Base-by-base conservation (phyloP, 1,140 invertebrate species). In the Leptonema lineaticorne region DNA sequence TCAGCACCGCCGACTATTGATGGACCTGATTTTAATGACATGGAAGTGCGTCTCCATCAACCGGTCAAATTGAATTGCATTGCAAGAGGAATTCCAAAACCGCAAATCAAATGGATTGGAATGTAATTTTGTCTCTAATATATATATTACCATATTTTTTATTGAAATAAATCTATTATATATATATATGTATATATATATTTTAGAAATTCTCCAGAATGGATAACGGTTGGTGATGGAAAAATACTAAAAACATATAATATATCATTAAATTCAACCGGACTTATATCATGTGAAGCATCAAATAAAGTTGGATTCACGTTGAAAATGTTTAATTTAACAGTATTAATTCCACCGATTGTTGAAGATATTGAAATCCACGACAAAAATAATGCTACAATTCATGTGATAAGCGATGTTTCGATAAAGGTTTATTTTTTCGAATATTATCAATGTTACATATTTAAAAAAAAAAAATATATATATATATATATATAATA, bases 61-160 rank as follows among this genome's bases (percentile, higher is more conserved):
- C n/a, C 66, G 0, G 48, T 65, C 18, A 60, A 41, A 26, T 68
- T 82, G 0, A 75, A 80, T n/a, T 82, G 81, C 58, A 67, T 72
- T 6, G 76, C 78, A 1, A 73, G 67, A 27, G 81, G 81, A 3
- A 67, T 71, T 3, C 81, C 79, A 0, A 48, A 66, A 28, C 81
- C 80, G 0, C 63, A 71, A 1, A 75, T 81, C 6, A 59, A 75
- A 56, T 82, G 81, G 81, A 76, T 26, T 50, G 79, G 74, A 29
- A 78, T 78, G 81, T 82, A 74, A 63, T 48, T 66, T 41, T 33
- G 5, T 5, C 5, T 33, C 11, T 33, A 33, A 33, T 63, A 20
- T 58, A 59, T 59, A 46, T 30, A 50, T 66, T 72, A 73, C 29
- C 2, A 53, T n/a, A n/a, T n/a, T n/a, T n/a, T n/a, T n/a, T n/a